Base-by-base conservation (phyloP, 2,888 invertebrate genomes). In the Phania funesta region DNA sequence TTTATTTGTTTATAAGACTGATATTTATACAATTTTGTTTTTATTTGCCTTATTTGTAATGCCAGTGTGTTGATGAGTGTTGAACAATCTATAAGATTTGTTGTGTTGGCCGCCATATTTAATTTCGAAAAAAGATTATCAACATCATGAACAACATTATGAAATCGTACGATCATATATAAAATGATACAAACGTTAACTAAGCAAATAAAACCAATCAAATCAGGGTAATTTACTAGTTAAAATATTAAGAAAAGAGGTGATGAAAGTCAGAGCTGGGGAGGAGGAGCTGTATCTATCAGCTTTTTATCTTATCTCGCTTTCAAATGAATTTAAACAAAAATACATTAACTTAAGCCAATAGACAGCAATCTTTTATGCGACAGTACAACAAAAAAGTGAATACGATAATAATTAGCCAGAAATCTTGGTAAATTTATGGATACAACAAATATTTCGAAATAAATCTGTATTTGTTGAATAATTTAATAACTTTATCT, bases 141-240 rank as follows among this genome's bases (percentile, higher is more conserved):
- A 38, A 29, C 73, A 70, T 62, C 26, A 16, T n/a, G 20, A 71
- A 70, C 35, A 22, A 50, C 38, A 52, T 41, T 62, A 64, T 52
- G 52, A 52, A 60, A 52, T 62, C 41, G n/a, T 64, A 8, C 16
- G 5, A n/a, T n/a, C n/a, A n/a, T n/a, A 50, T 62, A 52, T 58
- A 71, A 48, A 60, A 26, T 22, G 50, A 62, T 67, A 73, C 26
- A 46, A 60, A 32, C 54, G 60, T 77, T 68, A 60, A 71, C 74
- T 78, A 58, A 82, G 78, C 70, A 82, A 82, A 82, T 82, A 78
- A 82, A 78, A 82, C 78, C 82, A 82, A 82, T 82, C 82, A 82
- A 78, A 77, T 81, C 71, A 50, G 65, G 20, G 58, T 65, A 73
- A 79, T 77, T 81, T 76, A 65, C 50, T 71, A 52, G 46, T 58